Base-by-base conservation (phyloP, 2,113 vertebrate species). In the Phainopepla nitens region DNA sequence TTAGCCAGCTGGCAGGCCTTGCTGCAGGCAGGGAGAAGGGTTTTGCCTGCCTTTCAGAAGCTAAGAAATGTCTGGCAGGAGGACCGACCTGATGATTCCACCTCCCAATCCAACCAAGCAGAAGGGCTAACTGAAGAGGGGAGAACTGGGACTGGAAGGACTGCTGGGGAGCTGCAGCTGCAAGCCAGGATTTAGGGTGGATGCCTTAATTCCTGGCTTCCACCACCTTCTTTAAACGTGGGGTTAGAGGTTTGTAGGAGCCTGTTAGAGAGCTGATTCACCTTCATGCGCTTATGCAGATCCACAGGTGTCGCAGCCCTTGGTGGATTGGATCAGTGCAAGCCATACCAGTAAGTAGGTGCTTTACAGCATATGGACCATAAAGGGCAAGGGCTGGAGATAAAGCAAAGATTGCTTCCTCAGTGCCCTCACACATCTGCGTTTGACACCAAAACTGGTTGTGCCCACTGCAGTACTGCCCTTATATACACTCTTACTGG, bases 1-100 rank as follows among this genome's bases (percentile, higher is more conserved):
- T 96, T 90, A 95, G 89, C 77, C 78, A 90, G 77, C 78, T 95
- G 64, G 70, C 82, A 93, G 61, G 71, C 64, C 44, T 54, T 77
- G 42, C 76, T 72, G 77, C 50, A 80, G 76, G 66, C 82, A 82
- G 72, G 51, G 82, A 95, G 36, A 95, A 22, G 13, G 25, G 18
- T 49, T 36, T 51, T 83, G 71, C 50, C 33, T 70, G 49, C n/a
- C 3, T 51, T 73, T 45, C 14, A 47, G 72, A 21, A 82, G 28
- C 66, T 73, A 51, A 51, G 78, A 66, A 78, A 87, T 69, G 51
- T 8, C 53, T 80, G 75, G 15, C 2, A 1, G 57, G 50, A 85
- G 58, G 28, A 73, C 12, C 14, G 28, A 73, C 12, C 14, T 61
- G 8, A 6, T 9, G 9, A 41, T 76, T 79, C 70, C 20, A 81